Conservation (phyloP, 2,113 vertebrate species). For the Dasypus novemcinctus region DNA sequence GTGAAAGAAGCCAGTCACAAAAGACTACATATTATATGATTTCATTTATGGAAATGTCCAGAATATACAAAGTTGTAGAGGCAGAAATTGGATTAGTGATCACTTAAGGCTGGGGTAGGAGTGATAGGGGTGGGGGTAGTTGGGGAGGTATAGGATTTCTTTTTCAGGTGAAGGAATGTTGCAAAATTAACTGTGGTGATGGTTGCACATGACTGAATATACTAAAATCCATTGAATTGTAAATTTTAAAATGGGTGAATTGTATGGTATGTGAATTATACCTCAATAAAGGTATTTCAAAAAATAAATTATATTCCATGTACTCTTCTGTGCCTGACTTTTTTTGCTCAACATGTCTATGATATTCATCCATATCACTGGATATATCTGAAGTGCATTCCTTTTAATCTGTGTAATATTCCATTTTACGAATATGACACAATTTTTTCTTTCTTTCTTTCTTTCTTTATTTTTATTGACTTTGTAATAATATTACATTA, state of each 20-base stretch:
- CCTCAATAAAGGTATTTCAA: too few relatives aligned
- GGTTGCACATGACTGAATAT: too few relatives aligned
- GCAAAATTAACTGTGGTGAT: background rate
- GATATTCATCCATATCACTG: too few relatives aligned
- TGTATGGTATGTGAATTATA: background rate
- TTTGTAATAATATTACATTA: too few relatives aligned
- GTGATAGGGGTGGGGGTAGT: background rate
- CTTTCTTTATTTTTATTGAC: too few relatives aligned
- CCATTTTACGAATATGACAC: background rate
- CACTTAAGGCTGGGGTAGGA: background rate
- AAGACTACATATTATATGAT: too few relatives aligned
- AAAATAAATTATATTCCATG: too few relatives aligned
- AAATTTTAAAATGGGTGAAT: background rate
- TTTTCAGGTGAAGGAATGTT: background rate
- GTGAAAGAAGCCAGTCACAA: too few relatives aligned
- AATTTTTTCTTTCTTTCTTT: too few relatives aligned
- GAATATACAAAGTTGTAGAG: background rate
- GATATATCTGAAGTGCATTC: too few relatives aligned
- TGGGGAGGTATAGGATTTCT: background rate
- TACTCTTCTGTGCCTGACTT: too few relatives aligned
- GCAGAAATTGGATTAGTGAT: background rate
- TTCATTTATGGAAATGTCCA: background rate
- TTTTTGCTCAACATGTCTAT: too few relatives aligned
- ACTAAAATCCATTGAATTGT: background rate
- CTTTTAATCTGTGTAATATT: constrained; percentile 4